Base-by-base conservation (phyloP, 2,888 invertebrate genomes). In the Thymelicus acteon region DNA sequence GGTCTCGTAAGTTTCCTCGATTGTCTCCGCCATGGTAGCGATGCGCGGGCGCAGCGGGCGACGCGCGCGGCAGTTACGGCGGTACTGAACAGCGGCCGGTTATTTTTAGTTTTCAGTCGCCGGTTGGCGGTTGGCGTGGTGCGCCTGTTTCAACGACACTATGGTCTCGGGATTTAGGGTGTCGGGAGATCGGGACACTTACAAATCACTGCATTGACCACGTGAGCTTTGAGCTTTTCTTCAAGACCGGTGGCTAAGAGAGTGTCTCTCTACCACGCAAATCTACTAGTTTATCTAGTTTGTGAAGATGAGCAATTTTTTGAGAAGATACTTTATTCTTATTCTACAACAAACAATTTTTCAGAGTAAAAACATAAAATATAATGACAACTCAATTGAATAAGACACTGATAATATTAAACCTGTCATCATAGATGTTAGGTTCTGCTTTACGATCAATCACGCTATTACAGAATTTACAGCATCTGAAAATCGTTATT, bases 1-100 rank as follows among this genome's bases (percentile, higher is more conserved):
- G 86, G 94, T 95, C 91, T 96, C 95, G 94, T 95, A 96, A 80
- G 94, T 92, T 89, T 96, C 96, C 91, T 96, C 96, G 86, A 96
- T 95, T 81, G 96, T 96, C 90, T 95, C 95, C 94, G 95, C 95
- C 95, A 95, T 95, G 91, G 88, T 86, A 87, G 87, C 85, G 85
- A 83, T 77, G 85, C 91, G 92, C 91, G 92, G 85, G 85, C 87
- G 88, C 90, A 86, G 88, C 90, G 92, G 82, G 91, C 90, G 86
- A 86, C 92, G 87, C 93, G 93, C 92, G 90, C 92, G 90, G 81
- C 78, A 81, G 88, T 86, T 88, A 80, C 91, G 92, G 89, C 91
- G 90, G 92, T 93, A 92, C 92, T 92, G 92, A 88, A 77, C 83
- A 82, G 79, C 80, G 82, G 85, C 80, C 81, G 86, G 89, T 90